Evolutionary conservation across 2,888 invertebrate genomes (phyloP), one percentile per base, ranked within the genome.

Genomic region (Heliconius erato): DNA sequence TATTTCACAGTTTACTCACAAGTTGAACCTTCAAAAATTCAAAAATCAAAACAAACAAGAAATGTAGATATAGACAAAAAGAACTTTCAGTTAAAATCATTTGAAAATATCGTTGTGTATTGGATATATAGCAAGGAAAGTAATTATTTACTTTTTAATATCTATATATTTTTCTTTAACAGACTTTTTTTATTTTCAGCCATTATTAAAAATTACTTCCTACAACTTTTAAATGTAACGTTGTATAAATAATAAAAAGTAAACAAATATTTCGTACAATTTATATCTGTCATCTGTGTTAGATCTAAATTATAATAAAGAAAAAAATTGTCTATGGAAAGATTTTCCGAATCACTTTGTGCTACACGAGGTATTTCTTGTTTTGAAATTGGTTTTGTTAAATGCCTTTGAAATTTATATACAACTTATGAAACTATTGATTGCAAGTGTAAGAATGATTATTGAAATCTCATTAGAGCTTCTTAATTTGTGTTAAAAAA

Each of bases 331-430:
- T 83, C 79, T 82, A 85, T 82, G 40, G 79, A 59, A 79, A 84
- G 79, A 84, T 84, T 86, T 81, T 85, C 83, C 76, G 85, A 87
- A 86, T 84, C 83, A 85, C 84, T 85, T 82, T 83, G 81, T 86
- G 83, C 84, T 81, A 88, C 91, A 90, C 90, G 91, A 91, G 91
- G 91, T 91, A 87, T 86, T 88, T 88, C 87, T 85, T 86, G 89
- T 90, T 90, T 89, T 89, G 88, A 87, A 86, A 86, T 84, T 80
- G 59, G 32, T 80, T 76, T 82, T 81, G 40, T n/a, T 69, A 54
- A 40, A 32, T 65, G 12, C 32, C 59, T 63, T 80, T 59, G 11
- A 49, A 14, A 71, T 44, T 81, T 63, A 32, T n/a, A 28, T 32
- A 49, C 28, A 78, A 77, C 23, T 69, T 77, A 44, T 49, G 40